A percentile compares a stretch with the other conserved stretches of the same genome.
Conservation (phyloP, 2,888 invertebrate genomes). For the Drosophila rellima region DNA sequence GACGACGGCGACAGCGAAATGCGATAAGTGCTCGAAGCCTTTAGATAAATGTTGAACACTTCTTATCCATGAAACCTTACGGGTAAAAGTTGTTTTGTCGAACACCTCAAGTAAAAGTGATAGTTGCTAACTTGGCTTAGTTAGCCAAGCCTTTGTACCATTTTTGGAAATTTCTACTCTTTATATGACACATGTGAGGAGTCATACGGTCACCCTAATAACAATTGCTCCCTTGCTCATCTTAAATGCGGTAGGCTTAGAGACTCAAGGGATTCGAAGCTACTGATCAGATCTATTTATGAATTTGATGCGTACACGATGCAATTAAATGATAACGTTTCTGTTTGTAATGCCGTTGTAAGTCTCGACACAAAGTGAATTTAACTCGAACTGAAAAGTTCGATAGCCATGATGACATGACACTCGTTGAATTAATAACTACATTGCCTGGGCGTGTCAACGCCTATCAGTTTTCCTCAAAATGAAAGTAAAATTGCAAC, state of each 20-base stretch:
- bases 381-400: constrained; percentile 12
- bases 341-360: not conserved
- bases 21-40: constrained; percentile 34
- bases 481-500: constrained; percentile 46
- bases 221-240: not conserved
- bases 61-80: constrained; percentile 63
- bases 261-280: not conserved
- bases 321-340: constrained; percentile 6
- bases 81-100: constrained; percentile 71
- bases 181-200: constrained; percentile 4
- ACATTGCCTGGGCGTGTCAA: constrained; percentile 55
- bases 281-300: not conserved
- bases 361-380: not conserved
- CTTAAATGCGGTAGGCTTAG: not conserved
- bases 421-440: constrained; percentile 59
- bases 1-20: constrained; percentile 13
- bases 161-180: constrained; percentile 12
- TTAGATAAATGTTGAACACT: constrained; percentile 61
- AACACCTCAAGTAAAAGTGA: constrained; percentile 63
- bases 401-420: constrained; percentile 46
- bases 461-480: constrained; percentile 36
- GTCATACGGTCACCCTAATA: constrained; percentile 1
- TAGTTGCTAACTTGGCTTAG: constrained; percentile 62
- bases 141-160: constrained; percentile 27
- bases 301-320: constrained; percentile 2